A percentile compares a stretch with the other conserved stretches of the same genome.
phyloP scores from a whole-genome alignment of 2,113 vertebrate genomes.

The Trachemys scripta region DNA sequence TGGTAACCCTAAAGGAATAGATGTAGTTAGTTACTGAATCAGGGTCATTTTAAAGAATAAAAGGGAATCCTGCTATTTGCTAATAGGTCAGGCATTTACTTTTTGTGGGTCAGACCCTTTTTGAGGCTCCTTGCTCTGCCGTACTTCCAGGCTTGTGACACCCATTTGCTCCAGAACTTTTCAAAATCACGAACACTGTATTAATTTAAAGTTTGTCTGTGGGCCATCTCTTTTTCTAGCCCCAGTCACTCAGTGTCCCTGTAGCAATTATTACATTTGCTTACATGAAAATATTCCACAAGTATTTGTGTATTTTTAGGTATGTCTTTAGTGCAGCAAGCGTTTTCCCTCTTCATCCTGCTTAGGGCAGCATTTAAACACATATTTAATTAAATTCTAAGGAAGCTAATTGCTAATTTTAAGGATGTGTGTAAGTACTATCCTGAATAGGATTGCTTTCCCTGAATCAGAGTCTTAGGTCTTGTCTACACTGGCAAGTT shows the following conservation, averaged over 20 bases:
- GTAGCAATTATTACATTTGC: too few relatives aligned
- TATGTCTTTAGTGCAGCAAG: too few relatives aligned
- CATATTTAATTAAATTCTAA: neutral
- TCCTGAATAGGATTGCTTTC: neutral
- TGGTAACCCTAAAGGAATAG: too few relatives aligned
- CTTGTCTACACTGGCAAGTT: too few relatives aligned
- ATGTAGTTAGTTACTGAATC: neutral
- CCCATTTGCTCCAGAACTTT: neutral
- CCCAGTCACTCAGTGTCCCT: neutral
- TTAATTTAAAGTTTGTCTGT: neutral
- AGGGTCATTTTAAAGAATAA: neutral
- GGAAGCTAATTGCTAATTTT: neutral
- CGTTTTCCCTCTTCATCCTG: too few relatives aligned
- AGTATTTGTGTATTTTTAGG: too few relatives aligned
- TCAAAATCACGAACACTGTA: neutral
- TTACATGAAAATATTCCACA: too few relatives aligned
- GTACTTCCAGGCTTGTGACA: neutral
- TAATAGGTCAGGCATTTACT: neutral
- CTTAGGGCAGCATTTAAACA: neutral
- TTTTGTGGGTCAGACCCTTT: neutral
- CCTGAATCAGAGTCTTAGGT: neutral
- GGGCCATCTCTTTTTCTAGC: neutral
- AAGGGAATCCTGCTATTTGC: neutral
- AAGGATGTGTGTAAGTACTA: neutral
- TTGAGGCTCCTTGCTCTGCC: neutral